These are phyloP conservation scores for Sphaerodactylus townsendi DNA, from an alignment of 2,113 vertebrate species.

Conservation along the genomic window DNA sequence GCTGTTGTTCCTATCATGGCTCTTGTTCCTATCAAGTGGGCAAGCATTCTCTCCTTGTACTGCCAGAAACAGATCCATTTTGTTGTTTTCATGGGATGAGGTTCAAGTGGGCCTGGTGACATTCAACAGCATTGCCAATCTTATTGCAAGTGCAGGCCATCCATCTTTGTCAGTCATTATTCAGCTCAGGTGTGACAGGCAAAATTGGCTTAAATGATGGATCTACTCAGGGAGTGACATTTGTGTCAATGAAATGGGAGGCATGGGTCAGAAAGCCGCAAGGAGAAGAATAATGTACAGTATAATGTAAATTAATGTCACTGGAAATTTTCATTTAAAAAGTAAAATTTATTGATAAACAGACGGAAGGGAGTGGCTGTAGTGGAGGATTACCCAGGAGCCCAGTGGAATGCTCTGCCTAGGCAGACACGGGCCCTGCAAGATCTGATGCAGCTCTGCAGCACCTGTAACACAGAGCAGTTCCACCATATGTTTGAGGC, in stretches of 20 bases:
- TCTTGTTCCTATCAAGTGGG: background rate
- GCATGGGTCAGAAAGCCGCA: constrained; percentile 40
- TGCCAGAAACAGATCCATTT: background rate
- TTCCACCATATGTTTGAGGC: too few relatives aligned
- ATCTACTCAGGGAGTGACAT: constrained; percentile 24
- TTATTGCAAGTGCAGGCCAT: constrained; percentile 21
- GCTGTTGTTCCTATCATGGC: background rate
- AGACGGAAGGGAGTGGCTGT: background rate
- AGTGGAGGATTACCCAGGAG: too few relatives aligned
- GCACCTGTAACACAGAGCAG: too few relatives aligned
- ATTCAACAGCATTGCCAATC: constrained; percentile 34
- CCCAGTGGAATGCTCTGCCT: too few relatives aligned
- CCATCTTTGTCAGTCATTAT: constrained; percentile 50
- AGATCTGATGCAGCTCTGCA: too few relatives aligned
- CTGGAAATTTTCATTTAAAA: background rate
- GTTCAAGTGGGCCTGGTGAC: background rate
- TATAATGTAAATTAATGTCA: constrained; percentile 16
- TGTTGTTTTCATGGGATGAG: background rate
- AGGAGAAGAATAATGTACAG: constrained; percentile 12
- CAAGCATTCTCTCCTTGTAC: background rate
- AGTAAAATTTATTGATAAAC: background rate
- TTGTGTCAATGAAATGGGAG: constrained; percentile 31
- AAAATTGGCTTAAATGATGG: constrained; percentile 61
- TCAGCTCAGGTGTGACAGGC: constrained; percentile 26
- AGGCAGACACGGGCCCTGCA: too few relatives aligned